phyloP scores from a whole-genome alignment of 2,888 invertebrate species.

The Zele albiditarsus region DNA sequence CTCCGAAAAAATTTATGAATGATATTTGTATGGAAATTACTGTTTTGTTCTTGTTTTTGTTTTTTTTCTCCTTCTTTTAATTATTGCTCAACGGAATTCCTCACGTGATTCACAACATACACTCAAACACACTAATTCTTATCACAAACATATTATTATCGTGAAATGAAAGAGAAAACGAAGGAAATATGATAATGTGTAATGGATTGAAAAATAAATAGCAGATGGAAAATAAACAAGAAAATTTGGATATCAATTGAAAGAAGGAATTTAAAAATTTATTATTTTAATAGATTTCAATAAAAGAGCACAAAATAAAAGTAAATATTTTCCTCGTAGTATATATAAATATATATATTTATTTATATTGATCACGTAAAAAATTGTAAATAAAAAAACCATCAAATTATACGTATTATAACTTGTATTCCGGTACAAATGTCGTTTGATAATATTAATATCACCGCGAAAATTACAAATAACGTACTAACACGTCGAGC shows the following conservation, averaged over 20 bases:
- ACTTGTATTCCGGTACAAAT: not conserved
- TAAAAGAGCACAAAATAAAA: not conserved
- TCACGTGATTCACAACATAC: conserved; percentile 15
- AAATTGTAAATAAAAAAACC: not conserved
- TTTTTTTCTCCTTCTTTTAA: not conserved
- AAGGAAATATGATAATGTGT: too few relatives aligned
- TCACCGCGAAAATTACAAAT: not conserved
- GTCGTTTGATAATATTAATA: not conserved
- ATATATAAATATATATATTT: not conserved
- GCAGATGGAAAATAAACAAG: not conserved
- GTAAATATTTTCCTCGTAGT: not conserved
- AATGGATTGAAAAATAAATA: not conserved
- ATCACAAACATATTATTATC: not conserved
- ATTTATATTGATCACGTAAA: not conserved
- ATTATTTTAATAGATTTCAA: not conserved
- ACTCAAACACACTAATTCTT: conserved; percentile 20
- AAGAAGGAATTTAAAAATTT: not conserved
- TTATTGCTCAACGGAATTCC: not conserved
- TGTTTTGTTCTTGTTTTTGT: not conserved
- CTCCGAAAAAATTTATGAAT: too few relatives aligned
- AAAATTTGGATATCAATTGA: not conserved
- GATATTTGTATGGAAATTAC: not conserved
- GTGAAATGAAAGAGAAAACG: not conserved
- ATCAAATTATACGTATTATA: not conserved
- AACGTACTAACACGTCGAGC: conserved; percentile 21